These are phyloP conservation scores for Vannuccia rotundouncinata DNA, from an alignment of 2,888 invertebrate genomes.

Conservation along the genomic window DNA sequence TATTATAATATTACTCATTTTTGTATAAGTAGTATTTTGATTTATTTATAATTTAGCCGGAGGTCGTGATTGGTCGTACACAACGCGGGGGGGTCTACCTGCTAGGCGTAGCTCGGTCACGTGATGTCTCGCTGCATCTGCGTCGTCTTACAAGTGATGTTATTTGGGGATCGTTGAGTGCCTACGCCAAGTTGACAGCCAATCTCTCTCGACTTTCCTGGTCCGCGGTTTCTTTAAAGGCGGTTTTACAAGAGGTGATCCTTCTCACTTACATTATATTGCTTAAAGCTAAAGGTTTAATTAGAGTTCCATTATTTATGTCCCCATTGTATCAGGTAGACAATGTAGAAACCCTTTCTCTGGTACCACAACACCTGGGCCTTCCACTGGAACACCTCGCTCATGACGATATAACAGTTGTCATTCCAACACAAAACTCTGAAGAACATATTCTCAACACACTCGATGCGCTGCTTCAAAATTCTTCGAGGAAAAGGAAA, in stretches of 20 bases:
- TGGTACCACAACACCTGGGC: slow-evolving; percentile 1
- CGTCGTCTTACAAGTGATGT: slow-evolving; percentile 28
- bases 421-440: slow-evolving; percentile 6
- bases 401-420: slow-evolving; percentile 1
- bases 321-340: neutral
- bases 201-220: neutral
- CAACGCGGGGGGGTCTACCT: slow-evolving; percentile 24
- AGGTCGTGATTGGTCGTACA: slow-evolving; percentile 2
- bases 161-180: slow-evolving; percentile 28
- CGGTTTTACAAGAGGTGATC: slow-evolving; percentile 29
- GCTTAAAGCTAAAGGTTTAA: too few relatives aligned
- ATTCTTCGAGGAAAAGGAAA: slow-evolving; percentile 5
- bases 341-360: neutral
- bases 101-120: slow-evolving; percentile 4
- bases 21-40: too few relatives aligned
- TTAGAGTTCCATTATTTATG: too few relatives aligned
- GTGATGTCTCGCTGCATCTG: slow-evolving; percentile 8
- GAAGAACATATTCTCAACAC: slow-evolving; percentile 22
- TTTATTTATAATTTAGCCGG: too few relatives aligned
- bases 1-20: too few relatives aligned
- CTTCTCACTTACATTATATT: too few relatives aligned
- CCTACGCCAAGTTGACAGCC: neutral
- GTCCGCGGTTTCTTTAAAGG: slow-evolving; percentile 22
- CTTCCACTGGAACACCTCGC: slow-evolving; percentile 20
- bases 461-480: neutral